phyloP scores from a whole-genome alignment of 2,888 invertebrate species.

The Malachius bipustulatus region DNA sequence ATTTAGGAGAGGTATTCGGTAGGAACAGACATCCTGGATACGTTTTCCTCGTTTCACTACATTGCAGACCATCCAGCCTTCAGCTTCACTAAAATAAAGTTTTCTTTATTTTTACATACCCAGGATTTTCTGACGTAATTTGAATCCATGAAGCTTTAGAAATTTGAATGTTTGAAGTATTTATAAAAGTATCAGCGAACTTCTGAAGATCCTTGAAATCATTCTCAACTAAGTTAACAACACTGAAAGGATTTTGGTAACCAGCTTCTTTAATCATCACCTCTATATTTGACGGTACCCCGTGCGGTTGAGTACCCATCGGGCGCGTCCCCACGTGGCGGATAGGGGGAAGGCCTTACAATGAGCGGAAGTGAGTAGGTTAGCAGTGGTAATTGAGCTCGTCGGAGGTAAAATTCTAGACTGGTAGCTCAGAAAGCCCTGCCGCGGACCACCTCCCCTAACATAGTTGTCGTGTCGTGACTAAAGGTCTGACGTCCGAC shows the following conservation, averaged over 20 bases:
- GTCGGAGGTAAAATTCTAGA: too few species aligned
- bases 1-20: conserved; percentile 11
- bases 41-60: conserved; percentile 12
- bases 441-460: too few species aligned
- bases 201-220: conserved; percentile 16
- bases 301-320: too few species aligned
- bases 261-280: conserved; percentile 15
- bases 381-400: too few species aligned
- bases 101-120: conserved; percentile 10
- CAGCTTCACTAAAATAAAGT: conserved; percentile 12
- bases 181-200: conserved; percentile 14
- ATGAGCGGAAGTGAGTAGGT: too few species aligned
- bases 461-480: too few species aligned
- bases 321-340: too few species aligned
- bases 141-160: conserved; percentile 15
- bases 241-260: conserved; percentile 13
- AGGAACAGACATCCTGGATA: conserved; percentile 10
- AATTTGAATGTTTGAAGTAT: conserved; percentile 15
- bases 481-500: too few species aligned
- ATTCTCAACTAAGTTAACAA: conserved; percentile 12
- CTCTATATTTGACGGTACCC: conserved; percentile 11
- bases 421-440: too few species aligned
- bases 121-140: conserved; percentile 12
- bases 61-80: conserved; percentile 12
- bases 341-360: too few species aligned